phyloP scores from a whole-genome alignment of 2,888 invertebrate species.

The Drosophila kanekoi region DNA sequence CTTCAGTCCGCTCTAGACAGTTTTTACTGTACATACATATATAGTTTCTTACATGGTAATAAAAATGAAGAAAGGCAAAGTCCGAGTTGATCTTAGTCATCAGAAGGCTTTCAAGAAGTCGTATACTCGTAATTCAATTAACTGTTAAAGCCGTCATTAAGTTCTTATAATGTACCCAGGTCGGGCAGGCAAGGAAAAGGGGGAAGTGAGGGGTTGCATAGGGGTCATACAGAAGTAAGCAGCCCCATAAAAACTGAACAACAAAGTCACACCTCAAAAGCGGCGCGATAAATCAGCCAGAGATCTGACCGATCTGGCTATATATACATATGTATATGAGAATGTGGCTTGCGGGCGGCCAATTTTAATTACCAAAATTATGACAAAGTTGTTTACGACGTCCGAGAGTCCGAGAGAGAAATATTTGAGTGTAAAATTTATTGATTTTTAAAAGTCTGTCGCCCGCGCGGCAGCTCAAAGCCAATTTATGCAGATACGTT shows the following conservation, averaged over 20 bases:
- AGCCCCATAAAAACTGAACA: slow-evolving; percentile 65
- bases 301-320: slow-evolving; percentile 45
- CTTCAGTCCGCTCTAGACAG: no score
- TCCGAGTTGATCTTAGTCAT: slow-evolving; percentile 28
- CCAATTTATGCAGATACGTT: slow-evolving; percentile 43
- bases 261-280: slow-evolving; percentile 75
- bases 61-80: slow-evolving; percentile 2
- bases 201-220: neutral
- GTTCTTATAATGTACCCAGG: slow-evolving; percentile 43
- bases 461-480: slow-evolving; percentile 54
- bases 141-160: slow-evolving; percentile 77
- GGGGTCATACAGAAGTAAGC: slow-evolving; percentile 31
- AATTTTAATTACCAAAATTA: slow-evolving; percentile 82
- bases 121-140: slow-evolving; percentile 69
- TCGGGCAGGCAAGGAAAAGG: neutral
- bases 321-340: no score
- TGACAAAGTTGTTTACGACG: slow-evolving; percentile 81
- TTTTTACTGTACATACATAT: neutral
- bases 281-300: slow-evolving; percentile 71
- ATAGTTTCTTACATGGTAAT: neutral
- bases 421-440: slow-evolving; percentile 70
- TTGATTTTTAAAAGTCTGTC: slow-evolving; percentile 80
- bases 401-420: slow-evolving; percentile 50
- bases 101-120: slow-evolving; percentile 37
- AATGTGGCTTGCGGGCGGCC: slow-evolving; percentile 61